These are phyloP conservation scores for Platysteira castanea DNA, from an alignment of 2,113 vertebrate species.

Conservation along the genomic window DNA sequence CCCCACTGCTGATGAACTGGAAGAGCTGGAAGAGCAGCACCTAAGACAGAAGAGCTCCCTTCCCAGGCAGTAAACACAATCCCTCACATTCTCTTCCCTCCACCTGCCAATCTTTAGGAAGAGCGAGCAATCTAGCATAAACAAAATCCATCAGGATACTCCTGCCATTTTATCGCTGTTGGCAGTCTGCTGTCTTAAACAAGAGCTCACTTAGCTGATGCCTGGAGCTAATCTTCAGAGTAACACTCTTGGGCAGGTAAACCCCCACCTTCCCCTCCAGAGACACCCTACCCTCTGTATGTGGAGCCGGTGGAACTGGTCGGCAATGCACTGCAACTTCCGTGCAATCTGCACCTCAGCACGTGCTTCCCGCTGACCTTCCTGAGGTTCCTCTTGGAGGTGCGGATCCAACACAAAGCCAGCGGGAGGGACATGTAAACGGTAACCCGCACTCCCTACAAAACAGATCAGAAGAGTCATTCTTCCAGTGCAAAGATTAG, in stretches of 20 bases:
- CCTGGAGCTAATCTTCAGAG: background rate
- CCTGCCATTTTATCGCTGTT: background rate
- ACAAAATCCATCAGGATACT: background rate
- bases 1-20: background rate
- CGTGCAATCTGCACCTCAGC: conserved; percentile 78
- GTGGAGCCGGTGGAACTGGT: conserved; percentile 82
- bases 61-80: background rate
- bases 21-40: background rate
- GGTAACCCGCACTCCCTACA: conserved; percentile 79
- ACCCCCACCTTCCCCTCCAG: background rate
- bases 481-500: background rate
- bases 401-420: conserved; percentile 65
- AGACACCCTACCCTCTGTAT: conserved; percentile 76
- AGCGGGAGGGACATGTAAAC: conserved; percentile 73
- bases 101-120: background rate
- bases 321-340: conserved; percentile 80
- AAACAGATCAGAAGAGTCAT: conserved; percentile 42
- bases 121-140: background rate
- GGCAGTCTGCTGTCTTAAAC: background rate
- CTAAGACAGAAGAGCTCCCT: background rate
- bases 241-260: background rate
- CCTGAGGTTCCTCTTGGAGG: conserved; percentile 65
- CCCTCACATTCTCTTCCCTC: background rate
- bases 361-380: conserved; percentile 71
- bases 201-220: background rate